These are phyloP conservation scores for Allygus modestus DNA, from an alignment of 2,888 invertebrate species.

Conservation along the genomic window DNA sequence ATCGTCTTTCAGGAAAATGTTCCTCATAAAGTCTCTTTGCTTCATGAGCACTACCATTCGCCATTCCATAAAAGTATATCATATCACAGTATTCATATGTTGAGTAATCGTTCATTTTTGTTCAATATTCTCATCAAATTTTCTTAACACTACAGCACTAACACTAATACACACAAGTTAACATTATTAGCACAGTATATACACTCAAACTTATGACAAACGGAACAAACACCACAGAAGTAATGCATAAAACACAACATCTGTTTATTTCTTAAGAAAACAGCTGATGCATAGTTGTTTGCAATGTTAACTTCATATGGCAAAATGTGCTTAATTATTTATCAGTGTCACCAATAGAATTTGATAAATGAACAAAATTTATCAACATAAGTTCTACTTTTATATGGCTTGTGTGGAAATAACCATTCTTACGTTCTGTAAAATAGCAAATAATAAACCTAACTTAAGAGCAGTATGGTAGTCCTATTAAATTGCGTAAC, in stretches of 20 bases:
- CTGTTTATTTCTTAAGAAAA: constrained; percentile 7
- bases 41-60: constrained; percentile 5
- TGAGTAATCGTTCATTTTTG: not conserved
- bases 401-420: constrained; percentile 8
- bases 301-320: constrained; percentile 14
- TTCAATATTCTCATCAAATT: not conserved
- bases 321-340: constrained; percentile 10
- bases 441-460: constrained; percentile 18
- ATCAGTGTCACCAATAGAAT: too few relatives aligned
- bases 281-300: constrained; percentile 8
- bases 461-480: constrained; percentile 2
- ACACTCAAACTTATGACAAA: constrained; percentile 13
- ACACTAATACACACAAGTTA: not conserved
- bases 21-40: not conserved
- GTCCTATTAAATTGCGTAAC: not conserved
- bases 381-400: constrained; percentile 8
- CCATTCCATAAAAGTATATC: not conserved
- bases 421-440: constrained; percentile 12
- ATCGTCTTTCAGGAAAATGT: constrained; percentile 33
- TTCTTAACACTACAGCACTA: constrained; percentile 3
- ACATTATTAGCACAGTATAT: not conserved
- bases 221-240: not conserved
- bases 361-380: constrained; percentile 18
- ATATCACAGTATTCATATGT: constrained; percentile 12
- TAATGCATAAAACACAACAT: not conserved